Evolutionary conservation across 2,888 invertebrate genomes (phyloP).

Genomic region (Autographa gamma): DNA sequence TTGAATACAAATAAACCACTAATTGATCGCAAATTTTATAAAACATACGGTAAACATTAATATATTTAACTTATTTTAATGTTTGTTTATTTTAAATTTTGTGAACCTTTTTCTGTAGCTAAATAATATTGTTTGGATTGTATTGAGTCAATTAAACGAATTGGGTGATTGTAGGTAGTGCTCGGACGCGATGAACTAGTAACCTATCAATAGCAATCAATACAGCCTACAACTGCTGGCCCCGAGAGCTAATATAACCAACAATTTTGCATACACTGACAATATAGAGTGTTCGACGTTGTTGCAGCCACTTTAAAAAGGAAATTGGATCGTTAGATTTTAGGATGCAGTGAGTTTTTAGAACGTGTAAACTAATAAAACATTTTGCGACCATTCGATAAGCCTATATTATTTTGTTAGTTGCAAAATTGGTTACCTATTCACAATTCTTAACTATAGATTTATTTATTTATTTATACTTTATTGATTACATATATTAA

Average conservation of each 20-base stretch:
- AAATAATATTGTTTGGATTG: neutral
- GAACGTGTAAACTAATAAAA: neutral
- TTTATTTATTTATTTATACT: too few relatives aligned
- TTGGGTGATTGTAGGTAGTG: slow-evolving; percentile 24
- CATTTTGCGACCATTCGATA: neutral
- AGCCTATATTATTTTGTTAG: neutral
- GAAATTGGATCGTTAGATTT: slow-evolving; percentile 5
- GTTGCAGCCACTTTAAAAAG: slow-evolving; percentile 1
- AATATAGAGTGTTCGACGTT: slow-evolving; percentile 1
- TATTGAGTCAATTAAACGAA: slow-evolving; percentile 25
- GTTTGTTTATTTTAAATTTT: slow-evolving; percentile 18
- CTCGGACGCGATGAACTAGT: slow-evolving; percentile 32
- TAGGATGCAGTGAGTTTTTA: neutral
- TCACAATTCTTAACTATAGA: too few relatives aligned
- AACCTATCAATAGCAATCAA: slow-evolving; percentile 44
- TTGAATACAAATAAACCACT: slow-evolving; percentile 31
- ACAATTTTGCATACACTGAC: neutral
- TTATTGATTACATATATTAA: too few relatives aligned
- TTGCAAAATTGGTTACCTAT: neutral
- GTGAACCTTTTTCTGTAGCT: neutral
- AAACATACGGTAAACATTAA: neutral
- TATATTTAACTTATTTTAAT: slow-evolving; percentile 10
- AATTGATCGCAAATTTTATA: slow-evolving; percentile 31
- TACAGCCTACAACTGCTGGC: slow-evolving; percentile 20
- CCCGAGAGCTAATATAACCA: neutral